These are phyloP conservation scores for Cisticola juncidis DNA, from an alignment of 2,113 vertebrate genomes.

Conservation along the genomic window DNA sequence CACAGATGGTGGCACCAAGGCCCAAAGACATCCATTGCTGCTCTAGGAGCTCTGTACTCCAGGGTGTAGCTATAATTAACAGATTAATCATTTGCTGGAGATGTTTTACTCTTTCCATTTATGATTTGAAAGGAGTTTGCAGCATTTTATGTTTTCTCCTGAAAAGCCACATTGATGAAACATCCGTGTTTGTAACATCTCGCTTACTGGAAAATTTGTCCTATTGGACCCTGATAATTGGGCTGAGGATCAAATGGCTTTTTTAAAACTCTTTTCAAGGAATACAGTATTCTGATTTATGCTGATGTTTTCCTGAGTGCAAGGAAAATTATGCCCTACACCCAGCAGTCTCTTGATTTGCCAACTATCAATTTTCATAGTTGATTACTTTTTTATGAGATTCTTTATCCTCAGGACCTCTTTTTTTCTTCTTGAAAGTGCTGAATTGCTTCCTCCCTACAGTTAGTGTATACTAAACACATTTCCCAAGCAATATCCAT, in stretches of 20 bases:
- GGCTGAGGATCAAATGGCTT: background rate
- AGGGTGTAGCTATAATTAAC: conserved; percentile 26
- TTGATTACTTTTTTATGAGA: conserved; percentile 56
- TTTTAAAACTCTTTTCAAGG: conserved; percentile 14
- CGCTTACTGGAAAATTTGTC: background rate
- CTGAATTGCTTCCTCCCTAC: conserved; percentile 32
- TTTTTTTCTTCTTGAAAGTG: conserved; percentile 29
- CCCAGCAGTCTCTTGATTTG: conserved; percentile 52
- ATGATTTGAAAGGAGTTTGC: background rate
- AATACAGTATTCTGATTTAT: conserved; percentile 54
- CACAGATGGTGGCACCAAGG: background rate
- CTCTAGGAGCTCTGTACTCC: background rate
- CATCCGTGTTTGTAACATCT: background rate
- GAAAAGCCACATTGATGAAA: background rate
- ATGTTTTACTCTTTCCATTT: background rate
- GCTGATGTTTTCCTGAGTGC: conserved; percentile 31
- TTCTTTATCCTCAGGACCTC: conserved; percentile 43
- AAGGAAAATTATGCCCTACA: conserved; percentile 38
- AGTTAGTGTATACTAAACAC: background rate
- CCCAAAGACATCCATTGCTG: background rate
- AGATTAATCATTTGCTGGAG: conserved; percentile 50
- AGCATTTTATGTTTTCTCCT: background rate
- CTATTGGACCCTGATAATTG: background rate
- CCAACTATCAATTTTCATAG: conserved; percentile 62
- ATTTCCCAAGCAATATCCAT: conserved; percentile 11